Percentiles rank a stretch among this genome's conserved stretches.
phyloP scores from a whole-genome alignment of 2,113 vertebrate genomes.

The Elaphurus davidianus region DNA sequence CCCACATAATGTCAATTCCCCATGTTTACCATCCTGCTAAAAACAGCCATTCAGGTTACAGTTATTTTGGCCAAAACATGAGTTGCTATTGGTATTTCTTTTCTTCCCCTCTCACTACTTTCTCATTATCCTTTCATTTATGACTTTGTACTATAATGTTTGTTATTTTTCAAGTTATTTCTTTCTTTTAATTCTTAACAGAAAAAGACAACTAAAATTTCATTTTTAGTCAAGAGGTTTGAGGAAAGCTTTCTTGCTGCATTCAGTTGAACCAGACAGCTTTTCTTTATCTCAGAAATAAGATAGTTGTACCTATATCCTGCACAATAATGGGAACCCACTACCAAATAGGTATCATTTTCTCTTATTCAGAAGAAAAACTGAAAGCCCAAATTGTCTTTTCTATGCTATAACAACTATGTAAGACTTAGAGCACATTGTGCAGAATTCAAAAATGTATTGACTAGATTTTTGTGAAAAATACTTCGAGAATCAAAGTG shows the following conservation, averaged over 20 bases:
- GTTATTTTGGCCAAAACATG: not conserved
- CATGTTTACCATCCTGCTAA: not conserved
- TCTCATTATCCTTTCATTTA: not conserved
- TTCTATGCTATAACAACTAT: not conserved
- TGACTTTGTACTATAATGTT: not conserved
- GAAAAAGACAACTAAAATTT: not conserved
- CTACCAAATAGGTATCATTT: not conserved
- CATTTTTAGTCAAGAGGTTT: not conserved
- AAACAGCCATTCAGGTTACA: not conserved
- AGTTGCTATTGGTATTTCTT: not conserved
- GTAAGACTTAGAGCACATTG: not conserved
- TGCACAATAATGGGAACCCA: not conserved
- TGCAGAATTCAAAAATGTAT: not conserved
- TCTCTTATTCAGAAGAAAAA: not conserved
- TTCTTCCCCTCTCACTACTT: not conserved
- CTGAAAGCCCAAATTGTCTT: not conserved
- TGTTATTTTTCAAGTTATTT: not conserved
- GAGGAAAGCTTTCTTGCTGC: not conserved
- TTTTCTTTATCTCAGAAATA: not conserved
- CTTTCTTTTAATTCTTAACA: not conserved
- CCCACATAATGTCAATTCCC: not conserved
- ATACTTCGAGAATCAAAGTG: not conserved
- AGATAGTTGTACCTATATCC: not conserved
- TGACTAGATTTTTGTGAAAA: not conserved
- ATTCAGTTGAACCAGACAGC: not conserved